Percentiles rank a stretch among this genome's conserved stretches.
phyloP scores from a whole-genome alignment of 1,140 invertebrate species.

The Subanguina moxae region DNA sequence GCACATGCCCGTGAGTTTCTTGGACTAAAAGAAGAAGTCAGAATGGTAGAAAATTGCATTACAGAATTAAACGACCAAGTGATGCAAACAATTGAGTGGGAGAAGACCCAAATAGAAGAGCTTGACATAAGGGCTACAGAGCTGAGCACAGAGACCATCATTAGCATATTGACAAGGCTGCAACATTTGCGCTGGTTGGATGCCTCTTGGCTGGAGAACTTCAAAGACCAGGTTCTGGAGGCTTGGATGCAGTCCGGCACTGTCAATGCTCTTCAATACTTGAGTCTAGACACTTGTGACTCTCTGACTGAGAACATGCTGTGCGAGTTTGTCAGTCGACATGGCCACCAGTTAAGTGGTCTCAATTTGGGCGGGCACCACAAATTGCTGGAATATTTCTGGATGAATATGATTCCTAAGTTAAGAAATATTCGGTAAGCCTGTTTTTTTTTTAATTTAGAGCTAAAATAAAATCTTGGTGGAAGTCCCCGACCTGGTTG shows the following conservation, averaged over 20 bases:
- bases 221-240: slow-evolving; percentile 84
- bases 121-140: slow-evolving; percentile 94
- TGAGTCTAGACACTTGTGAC: slow-evolving; percentile 84
- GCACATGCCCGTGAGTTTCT: slow-evolving; percentile 65
- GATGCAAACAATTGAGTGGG: slow-evolving; percentile 82
- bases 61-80: slow-evolving; percentile 51
- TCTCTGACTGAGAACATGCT: slow-evolving; percentile 87
- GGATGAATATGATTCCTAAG: slow-evolving; percentile 63
- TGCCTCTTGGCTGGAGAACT: slow-evolving; percentile 85
- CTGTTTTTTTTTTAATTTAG: neutral
- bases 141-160: slow-evolving; percentile 83
- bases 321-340: slow-evolving; percentile 79
- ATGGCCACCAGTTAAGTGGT: slow-evolving; percentile 81
- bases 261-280: slow-evolving; percentile 74
- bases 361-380: slow-evolving; percentile 88
- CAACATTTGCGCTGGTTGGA: slow-evolving; percentile 71
- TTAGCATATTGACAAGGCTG: slow-evolving; percentile 82
- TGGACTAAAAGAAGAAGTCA: no score
- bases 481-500: no score
- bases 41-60: slow-evolving; percentile 6
- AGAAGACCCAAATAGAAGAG: slow-evolving; percentile 86
- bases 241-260: slow-evolving; percentile 83
- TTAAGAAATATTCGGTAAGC: slow-evolving; percentile 62
- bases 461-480: neutral
- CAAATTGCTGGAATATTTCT: slow-evolving; percentile 71